Percentiles rank a stretch among this genome's conserved stretches.
These are phyloP conservation scores for Sardina pilchardus DNA, from an alignment of 2,113 vertebrate species.

Conservation along the genomic window DNA sequence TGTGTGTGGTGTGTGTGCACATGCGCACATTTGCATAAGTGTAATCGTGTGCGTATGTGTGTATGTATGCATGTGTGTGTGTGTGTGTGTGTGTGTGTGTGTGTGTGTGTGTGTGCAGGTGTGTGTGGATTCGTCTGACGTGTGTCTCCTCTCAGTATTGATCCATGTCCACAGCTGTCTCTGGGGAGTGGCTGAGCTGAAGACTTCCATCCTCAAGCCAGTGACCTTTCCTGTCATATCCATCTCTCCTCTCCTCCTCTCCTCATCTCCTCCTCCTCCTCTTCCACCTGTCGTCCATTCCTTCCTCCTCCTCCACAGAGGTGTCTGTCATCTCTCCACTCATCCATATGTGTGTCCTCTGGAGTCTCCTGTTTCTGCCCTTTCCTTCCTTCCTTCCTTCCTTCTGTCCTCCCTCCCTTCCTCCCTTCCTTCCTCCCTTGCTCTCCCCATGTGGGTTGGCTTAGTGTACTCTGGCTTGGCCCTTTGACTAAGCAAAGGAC, in stretches of 20 bases:
- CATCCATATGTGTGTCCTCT: no score
- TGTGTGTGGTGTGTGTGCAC: no score
- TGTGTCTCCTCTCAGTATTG: not conserved
- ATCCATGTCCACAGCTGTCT: not conserved
- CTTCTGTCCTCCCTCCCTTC: no score
- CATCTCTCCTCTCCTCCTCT: not conserved
- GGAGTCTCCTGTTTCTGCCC: not conserved
- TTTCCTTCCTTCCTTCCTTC: not conserved
- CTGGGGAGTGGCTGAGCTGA: not conserved
- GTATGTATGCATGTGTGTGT: no score
- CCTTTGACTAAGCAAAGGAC: not conserved
- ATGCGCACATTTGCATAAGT: no score
- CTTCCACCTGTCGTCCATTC: not conserved
- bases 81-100: not conserved
- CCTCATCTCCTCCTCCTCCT: not conserved
- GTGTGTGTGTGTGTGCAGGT: not conserved
- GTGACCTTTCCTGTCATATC: not conserved
- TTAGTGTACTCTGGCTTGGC: not conserved
- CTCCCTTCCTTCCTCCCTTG: no score
- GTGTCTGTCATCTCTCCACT: no score
- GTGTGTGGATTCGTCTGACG: not conserved
- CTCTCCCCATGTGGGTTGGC: not conserved
- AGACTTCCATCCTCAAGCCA: not conserved
- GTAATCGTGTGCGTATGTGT: no score
- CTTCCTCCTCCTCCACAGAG: not conserved